Percentiles rank a stretch among this genome's conserved stretches.
These are phyloP conservation scores for Arbacia lixula DNA, from an alignment of 53 echinoderm and acorn worm species.

Conservation along the genomic window DNA sequence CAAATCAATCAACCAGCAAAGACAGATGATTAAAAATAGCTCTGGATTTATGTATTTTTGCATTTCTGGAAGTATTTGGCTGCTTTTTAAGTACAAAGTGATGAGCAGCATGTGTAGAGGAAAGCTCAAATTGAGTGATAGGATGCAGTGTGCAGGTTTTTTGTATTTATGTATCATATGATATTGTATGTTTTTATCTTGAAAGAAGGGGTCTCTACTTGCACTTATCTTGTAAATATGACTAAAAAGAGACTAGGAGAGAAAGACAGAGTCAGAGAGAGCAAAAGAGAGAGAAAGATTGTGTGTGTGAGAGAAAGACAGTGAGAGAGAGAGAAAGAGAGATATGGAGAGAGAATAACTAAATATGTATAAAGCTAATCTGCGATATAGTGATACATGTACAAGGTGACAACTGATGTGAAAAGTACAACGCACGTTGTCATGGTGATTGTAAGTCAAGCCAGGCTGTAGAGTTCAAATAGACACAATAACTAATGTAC, in stretches of 20 bases:
- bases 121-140: too few species aligned
- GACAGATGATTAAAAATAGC: too few species aligned
- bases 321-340: slow-evolving; percentile 6
- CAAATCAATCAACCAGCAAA: too few species aligned
- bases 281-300: background rate
- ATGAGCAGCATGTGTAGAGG: too few species aligned
- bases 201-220: slow-evolving; percentile 17
- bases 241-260: slow-evolving; percentile 10
- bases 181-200: slow-evolving; percentile 53
- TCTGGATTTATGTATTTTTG: too few species aligned
- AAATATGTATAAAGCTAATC: slow-evolving; percentile 18
- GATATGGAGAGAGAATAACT: slow-evolving; percentile 3
- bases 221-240: slow-evolving; percentile 46
- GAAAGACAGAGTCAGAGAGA: slow-evolving; percentile 1
- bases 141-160: too few species aligned
- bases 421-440: slow-evolving; percentile 18
- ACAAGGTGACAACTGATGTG: slow-evolving; percentile 22
- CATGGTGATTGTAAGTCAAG: slow-evolving; percentile 11
- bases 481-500: too few species aligned
- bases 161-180: slow-evolving; percentile 48
- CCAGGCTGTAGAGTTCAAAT: slow-evolving; percentile 24
- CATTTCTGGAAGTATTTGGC: too few species aligned
- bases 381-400: slow-evolving; percentile 16
- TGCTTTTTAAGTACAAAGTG: too few species aligned
- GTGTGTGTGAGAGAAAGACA: background rate